Base-by-base conservation (phyloP, 1,140 invertebrate species). In the Planococcus citri region DNA sequence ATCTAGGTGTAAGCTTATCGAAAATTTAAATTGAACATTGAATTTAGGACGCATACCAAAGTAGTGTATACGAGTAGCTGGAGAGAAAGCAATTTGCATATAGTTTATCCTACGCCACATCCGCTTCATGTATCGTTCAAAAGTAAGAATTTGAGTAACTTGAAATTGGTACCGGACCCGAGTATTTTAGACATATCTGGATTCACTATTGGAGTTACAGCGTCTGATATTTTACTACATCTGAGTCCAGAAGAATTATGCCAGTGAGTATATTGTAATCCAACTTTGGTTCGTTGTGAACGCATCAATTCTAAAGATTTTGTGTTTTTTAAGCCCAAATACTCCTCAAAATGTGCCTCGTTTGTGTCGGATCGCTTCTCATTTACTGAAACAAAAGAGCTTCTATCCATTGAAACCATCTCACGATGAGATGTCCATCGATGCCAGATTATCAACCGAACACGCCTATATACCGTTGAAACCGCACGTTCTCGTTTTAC, bases 401-500 rank as follows among this genome's bases (percentile, higher is more conserved):
- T 92, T 89, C 76, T 93, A 92, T 78, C 92, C 93, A 14, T 75
- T 94, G 12, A 88, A 87, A 78, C 90, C 91, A 70, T 83, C 88
- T n/a, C 77, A 80, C 25, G 79, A 84, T 71, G 83, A 86, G 64
- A 76, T 88, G 10, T 83, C 84, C 73, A 74, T 89, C 2, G 91
- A 94, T 77, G 27, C 74, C 14, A 80, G 83, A 68, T 78, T 89
- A 57, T 88, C 87, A 79, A 83, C 87, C 41, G 82, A 84, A 72
- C 82, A 86, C 76, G 84, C 84, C 12, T 82, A 83, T 69, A 80
- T 92, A 70, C 79, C 86, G 14, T 77, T 81, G 67, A 85, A 85
- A 64, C 93, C 93, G 0, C 91, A 96, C 76, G 73, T 97, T 9
- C 78, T 97, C 1, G 78, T 97, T 58, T 76, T 92, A 72, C 92